Evolutionary conservation across 2,113 vertebrate genomes (phyloP).

Genomic region (Crotalus tigris): DNA sequence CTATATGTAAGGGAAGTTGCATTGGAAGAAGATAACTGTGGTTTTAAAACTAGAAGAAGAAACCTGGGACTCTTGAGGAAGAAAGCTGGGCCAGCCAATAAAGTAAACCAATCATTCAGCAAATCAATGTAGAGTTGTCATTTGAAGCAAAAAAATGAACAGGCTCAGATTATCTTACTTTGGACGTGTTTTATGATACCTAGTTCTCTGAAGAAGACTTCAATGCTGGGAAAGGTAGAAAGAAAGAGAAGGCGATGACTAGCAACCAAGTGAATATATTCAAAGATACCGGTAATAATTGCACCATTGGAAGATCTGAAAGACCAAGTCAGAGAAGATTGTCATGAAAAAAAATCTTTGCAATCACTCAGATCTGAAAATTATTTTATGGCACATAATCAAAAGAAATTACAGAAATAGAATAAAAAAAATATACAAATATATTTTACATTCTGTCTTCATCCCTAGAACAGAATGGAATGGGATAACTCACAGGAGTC

Average conservation of each 20-base stretch:
- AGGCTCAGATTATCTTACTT: not conserved
- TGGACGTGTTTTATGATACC: not conserved
- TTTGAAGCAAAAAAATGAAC: not conserved
- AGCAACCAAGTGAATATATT: not conserved
- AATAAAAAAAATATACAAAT: not conserved
- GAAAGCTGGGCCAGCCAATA: not conserved
- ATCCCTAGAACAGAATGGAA: not conserved
- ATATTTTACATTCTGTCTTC: not conserved
- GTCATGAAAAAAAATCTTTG: not conserved
- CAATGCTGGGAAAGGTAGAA: not conserved
- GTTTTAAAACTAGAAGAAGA: not conserved
- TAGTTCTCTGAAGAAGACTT: not conserved
- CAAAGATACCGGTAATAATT: not conserved
- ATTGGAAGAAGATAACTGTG: not conserved
- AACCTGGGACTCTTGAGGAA: not conserved
- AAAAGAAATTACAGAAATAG: not conserved
- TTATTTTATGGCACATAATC: not conserved
- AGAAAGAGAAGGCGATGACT: not conserved
- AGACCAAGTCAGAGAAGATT: not conserved
- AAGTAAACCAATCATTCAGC: not conserved
- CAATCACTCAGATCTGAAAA: not conserved
- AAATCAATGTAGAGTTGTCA: not conserved
- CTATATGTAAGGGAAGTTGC: not conserved
- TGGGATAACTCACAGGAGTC: too few species aligned
- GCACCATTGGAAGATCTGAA: not conserved